Conservation (phyloP, 2,797 vertebrate species). For the Acrossocheilus wenchowensis region DNA sequence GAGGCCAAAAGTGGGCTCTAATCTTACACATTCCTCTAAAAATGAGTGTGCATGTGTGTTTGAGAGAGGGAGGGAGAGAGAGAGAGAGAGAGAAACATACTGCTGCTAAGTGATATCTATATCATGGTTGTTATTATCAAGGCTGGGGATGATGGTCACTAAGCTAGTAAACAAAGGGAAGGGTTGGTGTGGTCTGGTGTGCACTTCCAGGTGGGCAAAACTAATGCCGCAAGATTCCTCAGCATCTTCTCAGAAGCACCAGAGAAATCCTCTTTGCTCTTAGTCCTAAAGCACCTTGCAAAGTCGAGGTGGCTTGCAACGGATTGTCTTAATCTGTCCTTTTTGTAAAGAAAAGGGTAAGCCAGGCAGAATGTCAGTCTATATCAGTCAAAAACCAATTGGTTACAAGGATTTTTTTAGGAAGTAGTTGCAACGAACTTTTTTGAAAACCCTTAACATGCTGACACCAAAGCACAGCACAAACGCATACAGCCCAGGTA, state of each 20-base stretch:
- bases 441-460: constrained; percentile 62
- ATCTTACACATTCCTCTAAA: constrained; percentile 28
- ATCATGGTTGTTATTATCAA: constrained; percentile 39
- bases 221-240: constrained; percentile 70
- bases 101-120: constrained; percentile 48
- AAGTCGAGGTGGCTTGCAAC: constrained; percentile 77
- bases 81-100: constrained; percentile 8
- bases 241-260: constrained; percentile 67
- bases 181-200: constrained; percentile 68
- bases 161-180: constrained; percentile 75
- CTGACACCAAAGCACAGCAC: constrained; percentile 65
- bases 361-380: constrained; percentile 79
- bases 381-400: constrained; percentile 78
- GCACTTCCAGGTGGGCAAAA: constrained; percentile 63
- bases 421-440: constrained; percentile 67
- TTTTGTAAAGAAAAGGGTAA: constrained; percentile 78
- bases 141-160: constrained; percentile 59
- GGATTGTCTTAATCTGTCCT: constrained; percentile 83
- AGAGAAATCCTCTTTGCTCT: constrained; percentile 84
- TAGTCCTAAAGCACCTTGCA: constrained; percentile 81
- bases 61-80: background rate
- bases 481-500: constrained; percentile 63
- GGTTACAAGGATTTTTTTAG: constrained; percentile 76
- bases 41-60: background rate
- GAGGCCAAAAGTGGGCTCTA: constrained; percentile 30